Evolutionary conservation across 2,113 vertebrate genomes (phyloP).

Genomic region (Malurus elegans): DNA sequence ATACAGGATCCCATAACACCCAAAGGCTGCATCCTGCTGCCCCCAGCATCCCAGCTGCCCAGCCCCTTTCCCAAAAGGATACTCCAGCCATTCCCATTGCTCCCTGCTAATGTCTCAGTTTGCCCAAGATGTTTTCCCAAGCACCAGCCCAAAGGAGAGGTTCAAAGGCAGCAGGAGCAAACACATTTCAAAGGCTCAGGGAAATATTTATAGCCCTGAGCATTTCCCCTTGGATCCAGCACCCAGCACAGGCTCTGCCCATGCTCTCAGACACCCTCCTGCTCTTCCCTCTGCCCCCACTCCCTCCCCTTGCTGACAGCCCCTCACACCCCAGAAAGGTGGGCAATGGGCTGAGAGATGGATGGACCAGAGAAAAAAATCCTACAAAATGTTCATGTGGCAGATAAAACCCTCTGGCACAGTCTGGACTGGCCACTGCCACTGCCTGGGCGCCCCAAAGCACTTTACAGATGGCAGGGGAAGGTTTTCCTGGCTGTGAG

Average conservation of each 20-base stretch:
- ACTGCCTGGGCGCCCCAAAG: background rate
- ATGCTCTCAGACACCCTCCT: background rate
- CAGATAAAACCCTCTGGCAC: background rate
- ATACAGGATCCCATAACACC: background rate
- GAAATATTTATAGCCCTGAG: background rate
- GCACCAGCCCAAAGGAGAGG: background rate
- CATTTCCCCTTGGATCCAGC: background rate
- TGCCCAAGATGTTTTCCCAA: background rate
- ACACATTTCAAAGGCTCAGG: background rate
- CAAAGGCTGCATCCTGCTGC: background rate
- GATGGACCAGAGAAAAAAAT: background rate
- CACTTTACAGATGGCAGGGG: background rate
- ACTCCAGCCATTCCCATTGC: background rate
- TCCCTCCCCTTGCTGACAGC: background rate
- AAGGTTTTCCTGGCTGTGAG: background rate
- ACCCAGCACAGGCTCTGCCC: background rate
- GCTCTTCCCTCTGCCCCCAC: background rate
- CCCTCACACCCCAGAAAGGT: accelerated
- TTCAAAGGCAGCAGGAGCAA: background rate
- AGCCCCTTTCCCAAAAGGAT: background rate
- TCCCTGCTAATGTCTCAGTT: background rate
- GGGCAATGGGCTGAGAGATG: background rate
- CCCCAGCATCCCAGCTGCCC: background rate
- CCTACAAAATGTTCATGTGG: accelerated
- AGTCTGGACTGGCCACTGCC: background rate